Evolutionary conservation across 1,140 invertebrate genomes (phyloP), one percentile per base, ranked within the genome.

Genomic region (Zaprionus camerounensis): DNA sequence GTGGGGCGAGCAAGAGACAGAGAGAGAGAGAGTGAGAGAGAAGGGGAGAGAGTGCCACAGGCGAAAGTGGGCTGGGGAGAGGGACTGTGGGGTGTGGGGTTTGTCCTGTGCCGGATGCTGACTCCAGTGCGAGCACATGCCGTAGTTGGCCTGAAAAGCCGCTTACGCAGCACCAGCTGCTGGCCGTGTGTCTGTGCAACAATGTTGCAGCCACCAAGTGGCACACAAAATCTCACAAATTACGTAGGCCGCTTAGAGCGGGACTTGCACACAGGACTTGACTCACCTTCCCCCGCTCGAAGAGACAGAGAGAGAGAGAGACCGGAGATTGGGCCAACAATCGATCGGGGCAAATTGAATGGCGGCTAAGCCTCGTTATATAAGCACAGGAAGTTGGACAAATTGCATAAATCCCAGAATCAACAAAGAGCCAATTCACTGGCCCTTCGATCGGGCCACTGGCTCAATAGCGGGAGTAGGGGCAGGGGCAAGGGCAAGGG

Each of bases 331-430:
- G 2, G 17, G 41, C n/a, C 2, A 62, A 63, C 44, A 56, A 68
- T 22, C 44, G 68, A 65, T 62, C 53, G 12, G 28, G 15, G 36
- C 66, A 59, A 72, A 78, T 71, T 78, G 70, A 55, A 75, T 71
- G 26, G 36, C 69, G 41, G 55, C 63, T 80, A 71, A 68, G 73
- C 53, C 76, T 70, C 36, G 71, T 82, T 81, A 75, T 68, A 63
- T 64, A 59, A 71, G 76, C 36, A 85, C 82, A 81, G 82, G 82
- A 85, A 81, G 78, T 71, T 64, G 56, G 61, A 85, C 82, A 80
- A 78, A 80, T 80, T 80, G 78, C 78, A 80, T 78, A 62, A 80
- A 62, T 70, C 62, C 75, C 57, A 66, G 56, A 58, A 38, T 68
- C 51, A 63, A 72, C 53, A 63, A 63, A 66, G 31, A 63, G 41